phyloP scores from a whole-genome alignment of 2,888 invertebrate genomes.

The Hypercompe scribonia region DNA sequence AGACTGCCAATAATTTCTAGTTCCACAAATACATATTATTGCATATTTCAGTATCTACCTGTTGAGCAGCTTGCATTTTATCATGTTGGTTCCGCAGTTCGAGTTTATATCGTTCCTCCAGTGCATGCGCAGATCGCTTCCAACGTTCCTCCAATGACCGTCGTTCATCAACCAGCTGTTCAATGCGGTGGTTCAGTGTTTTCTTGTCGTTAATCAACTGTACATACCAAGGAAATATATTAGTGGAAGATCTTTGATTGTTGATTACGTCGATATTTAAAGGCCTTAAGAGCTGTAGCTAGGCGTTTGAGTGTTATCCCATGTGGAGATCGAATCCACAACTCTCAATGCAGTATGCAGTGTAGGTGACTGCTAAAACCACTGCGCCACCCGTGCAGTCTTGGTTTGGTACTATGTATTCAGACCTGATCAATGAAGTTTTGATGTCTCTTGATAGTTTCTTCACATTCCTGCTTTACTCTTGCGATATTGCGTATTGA shows the following conservation, averaged over 20 bases:
- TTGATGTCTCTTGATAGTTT: slow-evolving; percentile 91
- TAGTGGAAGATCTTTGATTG: not conserved
- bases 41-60: slow-evolving; percentile 64
- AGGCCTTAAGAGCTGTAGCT: not conserved
- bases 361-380: too few relatives aligned
- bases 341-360: too few relatives aligned
- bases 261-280: not conserved
- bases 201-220: slow-evolving; percentile 93
- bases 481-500: slow-evolving; percentile 74
- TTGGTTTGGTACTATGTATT: not conserved
- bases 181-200: slow-evolving; percentile 90
- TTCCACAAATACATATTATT: too few relatives aligned
- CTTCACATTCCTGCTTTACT: slow-evolving; percentile 89
- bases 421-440: slow-evolving; percentile 91
- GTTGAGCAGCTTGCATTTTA: slow-evolving; percentile 92
- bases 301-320: too few relatives aligned
- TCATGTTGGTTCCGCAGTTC: slow-evolving; percentile 92
- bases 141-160: slow-evolving; percentile 89
- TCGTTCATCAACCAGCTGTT: slow-evolving; percentile 88
- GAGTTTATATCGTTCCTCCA: slow-evolving; percentile 91
- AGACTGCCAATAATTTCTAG: too few relatives aligned
- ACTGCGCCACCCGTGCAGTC: too few relatives aligned
- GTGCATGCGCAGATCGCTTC: slow-evolving; percentile 88
- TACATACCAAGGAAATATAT: not conserved
- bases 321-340: too few relatives aligned